phyloP scores from a whole-genome alignment of 2,888 invertebrate species.

The Philonicus albiceps region DNA sequence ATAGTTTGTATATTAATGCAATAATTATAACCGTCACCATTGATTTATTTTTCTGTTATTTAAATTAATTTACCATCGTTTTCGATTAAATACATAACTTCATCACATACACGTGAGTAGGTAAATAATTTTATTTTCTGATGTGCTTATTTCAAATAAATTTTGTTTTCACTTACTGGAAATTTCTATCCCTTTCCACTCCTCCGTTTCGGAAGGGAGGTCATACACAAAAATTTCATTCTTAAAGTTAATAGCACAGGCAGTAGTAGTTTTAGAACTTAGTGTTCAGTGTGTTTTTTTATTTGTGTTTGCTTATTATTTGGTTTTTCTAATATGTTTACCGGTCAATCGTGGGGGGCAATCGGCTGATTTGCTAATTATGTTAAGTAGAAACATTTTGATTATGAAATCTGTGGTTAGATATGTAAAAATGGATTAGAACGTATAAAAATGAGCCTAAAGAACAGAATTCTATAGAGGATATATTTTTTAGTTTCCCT shows the following conservation, averaged over 20 bases:
- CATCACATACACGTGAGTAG: neutral
- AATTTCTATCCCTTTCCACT: neutral
- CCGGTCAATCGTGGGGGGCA: neutral
- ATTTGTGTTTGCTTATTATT: neutral
- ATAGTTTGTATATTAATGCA: constrained; percentile 15
- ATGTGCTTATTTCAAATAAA: neutral
- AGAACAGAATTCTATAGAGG: neutral
- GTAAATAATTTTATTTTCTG: neutral
- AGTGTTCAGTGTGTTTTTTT: neutral
- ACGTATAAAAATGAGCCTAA: neutral
- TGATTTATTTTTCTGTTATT: neutral
- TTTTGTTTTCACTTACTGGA: neutral
- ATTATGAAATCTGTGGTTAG: neutral
- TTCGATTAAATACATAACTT: neutral
- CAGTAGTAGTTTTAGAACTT: constrained; percentile 4
- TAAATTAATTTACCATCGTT: neutral
- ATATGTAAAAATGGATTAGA: neutral
- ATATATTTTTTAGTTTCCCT: neutral
- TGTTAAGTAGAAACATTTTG: neutral
- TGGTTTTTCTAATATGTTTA: neutral
- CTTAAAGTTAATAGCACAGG: constrained; percentile 33
- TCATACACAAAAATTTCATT: neutral
- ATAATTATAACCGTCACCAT: neutral
- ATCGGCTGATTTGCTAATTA: neutral
- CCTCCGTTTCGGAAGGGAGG: neutral